Evolutionary conservation across 2,113 vertebrate genomes (phyloP).

Genomic region (Arenaria interpres): DNA sequence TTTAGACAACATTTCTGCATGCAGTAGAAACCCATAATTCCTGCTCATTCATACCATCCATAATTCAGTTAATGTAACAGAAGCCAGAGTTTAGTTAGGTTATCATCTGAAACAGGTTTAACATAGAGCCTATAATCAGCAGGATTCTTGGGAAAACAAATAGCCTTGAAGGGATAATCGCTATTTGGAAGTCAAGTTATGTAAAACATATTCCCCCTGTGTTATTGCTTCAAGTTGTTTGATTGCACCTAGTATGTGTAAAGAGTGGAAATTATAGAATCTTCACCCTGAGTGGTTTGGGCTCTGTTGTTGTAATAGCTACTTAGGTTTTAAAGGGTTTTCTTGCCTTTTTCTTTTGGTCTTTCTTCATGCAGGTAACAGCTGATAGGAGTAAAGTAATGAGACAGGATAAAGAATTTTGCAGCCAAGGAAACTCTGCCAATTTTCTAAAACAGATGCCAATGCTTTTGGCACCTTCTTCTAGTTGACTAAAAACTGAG

Average conservation of each 20-base stretch:
- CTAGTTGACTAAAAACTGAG: conserved; percentile 20
- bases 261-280: conserved; percentile 57
- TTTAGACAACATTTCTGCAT: neutral
- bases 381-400: conserved; percentile 52
- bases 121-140: conserved; percentile 64
- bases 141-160: conserved; percentile 68
- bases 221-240: conserved; percentile 59
- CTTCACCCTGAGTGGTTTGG: conserved; percentile 52
- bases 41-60: neutral
- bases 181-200: conserved; percentile 69
- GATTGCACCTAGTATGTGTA: conserved; percentile 51
- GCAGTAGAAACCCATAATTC: neutral
- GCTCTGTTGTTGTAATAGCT: conserved; percentile 55
- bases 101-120: conserved; percentile 75
- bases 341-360: conserved; percentile 58
- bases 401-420: conserved; percentile 35
- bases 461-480: conserved; percentile 45
- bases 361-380: conserved; percentile 59
- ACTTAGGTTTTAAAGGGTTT: conserved; percentile 65
- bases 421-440: conserved; percentile 36
- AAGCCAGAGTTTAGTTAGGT: conserved; percentile 59
- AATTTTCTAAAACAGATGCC: conserved; percentile 35
- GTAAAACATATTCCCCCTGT: conserved; percentile 65
- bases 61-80: conserved; percentile 25
- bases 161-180: conserved; percentile 64